Conservation (phyloP, 2,888 invertebrate species). For the Chloromyia formosa region DNA sequence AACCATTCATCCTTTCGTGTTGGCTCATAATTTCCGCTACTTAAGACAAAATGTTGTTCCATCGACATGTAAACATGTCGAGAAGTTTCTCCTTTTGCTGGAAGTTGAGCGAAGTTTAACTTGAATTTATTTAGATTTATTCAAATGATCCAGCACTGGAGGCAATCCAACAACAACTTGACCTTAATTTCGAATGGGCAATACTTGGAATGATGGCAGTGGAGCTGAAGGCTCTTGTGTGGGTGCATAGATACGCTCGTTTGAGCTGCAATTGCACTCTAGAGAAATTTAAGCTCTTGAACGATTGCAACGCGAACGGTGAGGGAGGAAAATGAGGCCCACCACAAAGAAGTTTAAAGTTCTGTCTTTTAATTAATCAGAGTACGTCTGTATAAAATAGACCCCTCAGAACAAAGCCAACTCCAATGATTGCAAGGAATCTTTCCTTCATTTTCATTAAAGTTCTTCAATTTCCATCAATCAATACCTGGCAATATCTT, state of each 20-base stretch:
- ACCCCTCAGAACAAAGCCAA: neutral
- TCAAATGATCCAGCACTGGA: neutral
- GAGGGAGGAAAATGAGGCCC: too few relatives aligned
- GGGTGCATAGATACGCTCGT: too few relatives aligned
- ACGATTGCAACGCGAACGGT: too few relatives aligned
- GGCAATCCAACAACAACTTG: slow-evolving; percentile 1
- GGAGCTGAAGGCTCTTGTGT: neutral
- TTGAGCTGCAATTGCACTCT: too few relatives aligned
- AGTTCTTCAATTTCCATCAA: neutral
- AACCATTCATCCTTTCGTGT: slow-evolving; percentile 38
- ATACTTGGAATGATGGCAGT: neutral
- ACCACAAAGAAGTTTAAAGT: too few relatives aligned
- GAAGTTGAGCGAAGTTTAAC: neutral
- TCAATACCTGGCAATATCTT: neutral
- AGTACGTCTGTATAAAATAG: too few relatives aligned
- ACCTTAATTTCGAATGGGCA: slow-evolving; percentile 15
- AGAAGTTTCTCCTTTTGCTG: neutral
- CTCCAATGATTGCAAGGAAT: neutral
- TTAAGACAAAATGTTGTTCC: slow-evolving; percentile 14
- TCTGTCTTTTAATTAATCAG: too few relatives aligned
- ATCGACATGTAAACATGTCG: neutral
- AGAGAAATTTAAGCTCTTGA: too few relatives aligned
- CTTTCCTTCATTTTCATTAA: neutral
- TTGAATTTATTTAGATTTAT: slow-evolving; percentile 8
- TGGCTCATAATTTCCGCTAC: slow-evolving; percentile 37